Conservation (phyloP, 1,140 invertebrate species). For the Pteromalus puparum region DNA sequence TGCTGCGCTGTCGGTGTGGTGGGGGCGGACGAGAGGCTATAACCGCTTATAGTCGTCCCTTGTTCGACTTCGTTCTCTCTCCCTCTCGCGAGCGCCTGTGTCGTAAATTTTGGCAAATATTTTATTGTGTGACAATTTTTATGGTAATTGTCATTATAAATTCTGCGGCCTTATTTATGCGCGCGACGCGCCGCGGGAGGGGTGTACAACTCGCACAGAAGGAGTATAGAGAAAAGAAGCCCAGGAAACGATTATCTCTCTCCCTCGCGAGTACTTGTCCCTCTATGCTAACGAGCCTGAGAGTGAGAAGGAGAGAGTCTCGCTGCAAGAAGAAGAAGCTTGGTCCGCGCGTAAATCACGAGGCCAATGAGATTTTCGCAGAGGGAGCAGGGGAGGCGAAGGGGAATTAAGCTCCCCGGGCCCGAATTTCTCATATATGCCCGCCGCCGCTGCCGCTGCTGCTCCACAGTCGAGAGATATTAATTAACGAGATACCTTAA, state of each 20-base stretch:
- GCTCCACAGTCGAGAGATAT: conserved; percentile 59
- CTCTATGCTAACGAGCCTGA: conserved; percentile 62
- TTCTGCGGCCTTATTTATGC: conserved; percentile 71
- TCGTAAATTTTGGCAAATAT: conserved; percentile 74
- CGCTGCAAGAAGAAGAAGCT: conserved; percentile 54
- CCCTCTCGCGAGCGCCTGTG: conserved; percentile 15
- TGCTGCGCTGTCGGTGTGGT: background rate
- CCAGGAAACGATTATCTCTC: conserved; percentile 52
- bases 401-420: conserved; percentile 46
- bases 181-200: conserved; percentile 47
- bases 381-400: background rate
- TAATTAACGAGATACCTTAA: conserved; percentile 65
- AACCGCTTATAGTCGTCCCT: conserved; percentile 33
- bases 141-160: conserved; percentile 76
- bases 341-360: conserved; percentile 66
- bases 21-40: conserved; percentile 33
- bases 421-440: conserved; percentile 66
- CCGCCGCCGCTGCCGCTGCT: conserved; percentile 11
- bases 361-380: conserved; percentile 65
- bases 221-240: conserved; percentile 44
- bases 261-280: conserved; percentile 59
- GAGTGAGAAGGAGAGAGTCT: conserved; percentile 43
- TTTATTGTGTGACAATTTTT: conserved; percentile 76
- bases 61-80: conserved; percentile 7
- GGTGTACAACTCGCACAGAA: conserved; percentile 40